Evolutionary conservation across 2,888 invertebrate genomes (phyloP), one percentile per base, ranked within the genome.

Genomic region (Cybosia mesomella): DNA sequence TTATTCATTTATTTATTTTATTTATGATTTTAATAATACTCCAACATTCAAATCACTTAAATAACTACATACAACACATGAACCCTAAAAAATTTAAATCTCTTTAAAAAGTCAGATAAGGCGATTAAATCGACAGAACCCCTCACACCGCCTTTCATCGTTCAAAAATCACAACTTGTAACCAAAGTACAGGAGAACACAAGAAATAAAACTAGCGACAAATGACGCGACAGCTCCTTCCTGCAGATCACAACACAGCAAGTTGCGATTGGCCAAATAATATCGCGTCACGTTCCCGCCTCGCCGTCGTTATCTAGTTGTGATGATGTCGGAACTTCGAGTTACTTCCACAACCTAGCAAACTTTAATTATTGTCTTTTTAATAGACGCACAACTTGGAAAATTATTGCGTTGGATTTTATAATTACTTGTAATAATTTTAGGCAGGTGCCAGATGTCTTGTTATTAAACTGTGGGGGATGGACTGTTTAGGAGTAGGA

Each of bases 261-360:
- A 59, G 39, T 58, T 68, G 63, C 1, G 59, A 70, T 70, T 70
- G 70, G 70, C 64, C 39, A 70, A 70, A 70, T 70, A 66, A 70
- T 32, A 34, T 11, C 22, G 5, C 18, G 39, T 21, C 70, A 70
- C 70, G 70, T 66, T 3, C 32, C 11, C 18, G 22, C 49, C n/a
- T n/a, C n/a, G 11, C 22, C 34, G 10, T 67, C 59, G 64, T 70
- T 64, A 66, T 32, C 53, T 54, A 67, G 66, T 67, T 53, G 21
- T 36, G 9, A 54, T 24, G 53, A 34, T 9, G 58, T 15, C 43
- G 34, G 55, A 36, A n/a, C 36, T 43, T 24, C 21, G 24, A 62
- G 54, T 63, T 59, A 59, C 54, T 63, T 43, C 58, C n/a, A 49
- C 10, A n/a, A 15, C 34, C 34, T 58, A 63, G 39, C 32, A 24